A percentile compares a stretch with the other conserved stretches of the same genome.
Evolutionary conservation across 1,140 invertebrate species (phyloP).

Genomic region (Drosophila tani): DNA sequence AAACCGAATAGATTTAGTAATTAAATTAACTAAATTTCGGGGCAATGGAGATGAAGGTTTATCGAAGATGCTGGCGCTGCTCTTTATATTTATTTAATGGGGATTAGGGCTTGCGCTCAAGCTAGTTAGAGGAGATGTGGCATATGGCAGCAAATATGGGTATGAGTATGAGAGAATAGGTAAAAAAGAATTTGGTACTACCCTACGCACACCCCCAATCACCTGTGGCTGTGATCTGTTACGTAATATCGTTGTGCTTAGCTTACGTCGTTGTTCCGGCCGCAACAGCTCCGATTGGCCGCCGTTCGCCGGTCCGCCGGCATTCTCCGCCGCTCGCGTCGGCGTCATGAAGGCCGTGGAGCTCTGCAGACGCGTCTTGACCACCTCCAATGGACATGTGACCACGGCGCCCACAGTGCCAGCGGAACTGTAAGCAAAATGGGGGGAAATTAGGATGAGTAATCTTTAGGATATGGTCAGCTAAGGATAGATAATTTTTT

Average conservation of each 20-base stretch:
- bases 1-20: constrained; percentile 3
- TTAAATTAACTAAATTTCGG: too few relatives aligned
- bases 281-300: constrained; percentile 72
- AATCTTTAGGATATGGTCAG: constrained; percentile 1
- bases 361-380: constrained; percentile 98
- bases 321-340: constrained; percentile 83
- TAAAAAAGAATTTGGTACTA: constrained; percentile 82
- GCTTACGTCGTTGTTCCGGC: constrained; percentile 85
- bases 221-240: constrained; percentile 85
- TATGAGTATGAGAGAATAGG: constrained; percentile 50
- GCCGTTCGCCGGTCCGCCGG: constrained; percentile 68
- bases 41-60: constrained; percentile 38
- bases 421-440: constrained; percentile 90
- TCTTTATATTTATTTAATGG: neutral
- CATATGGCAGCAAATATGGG: constrained; percentile 23
- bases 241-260: constrained; percentile 85
- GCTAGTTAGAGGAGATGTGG: constrained; percentile 30
- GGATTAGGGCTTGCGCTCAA: constrained; percentile 18
- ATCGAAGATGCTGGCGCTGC: constrained; percentile 6
- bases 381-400: constrained; percentile 99
- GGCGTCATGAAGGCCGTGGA: constrained; percentile 90
- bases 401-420: constrained; percentile 98
- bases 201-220: constrained; percentile 85
- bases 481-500: constrained; percentile 26
- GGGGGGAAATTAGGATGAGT: neutral